Base-by-base conservation (phyloP, 2,888 invertebrate genomes). In the Sinohyriopsis cumingii region DNA sequence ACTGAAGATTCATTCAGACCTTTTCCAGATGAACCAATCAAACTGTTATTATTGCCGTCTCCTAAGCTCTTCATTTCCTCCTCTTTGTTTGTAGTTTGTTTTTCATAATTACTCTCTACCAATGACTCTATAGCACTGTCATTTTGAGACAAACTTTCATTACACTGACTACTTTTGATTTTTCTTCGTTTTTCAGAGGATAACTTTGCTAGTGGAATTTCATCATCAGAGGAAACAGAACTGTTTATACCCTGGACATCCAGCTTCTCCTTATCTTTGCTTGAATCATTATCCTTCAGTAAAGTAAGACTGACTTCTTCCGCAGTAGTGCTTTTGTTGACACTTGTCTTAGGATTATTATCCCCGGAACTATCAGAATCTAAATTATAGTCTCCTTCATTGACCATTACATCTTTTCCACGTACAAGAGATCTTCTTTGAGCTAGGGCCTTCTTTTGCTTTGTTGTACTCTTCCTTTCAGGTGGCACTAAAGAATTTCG, bases 401-500 rank as follows among this genome's bases (percentile, higher is more conserved):
- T 76, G 6, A 67, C 65, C 20, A 69, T n/a, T 6, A 66, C 61
- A 20, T 75, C 73, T 59, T 75, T 75, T 12, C 63, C 66, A 24
- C 69, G 54, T 24, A 63, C 55, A 18, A 68, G 57, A 1, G 77
- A 77, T 65, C 80, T 76, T 67, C 71, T 79, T 57, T 78, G 78
- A 25, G 80, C 80, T 5, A 74, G 80, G 61, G 75, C 82, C 59
- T 81, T 82, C 67, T 83, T 84, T 59, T 77, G 77, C 62, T 83
- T 82, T n/a, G 83, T 80, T 45, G 84, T 83, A 45, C 83, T 82
- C 54, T 79, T 76, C 59, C 82, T 76, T 22, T 72, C 73, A 28
- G 81, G 79, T 4, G 74, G 72, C 54, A 61, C 71, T 22, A 62
- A 57, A 28, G 72, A 66, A 25, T 67, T 76, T 25, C 77, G 73